Conservation (phyloP, 2,797 vertebrate genomes). For the Amblyraja radiata region DNA sequence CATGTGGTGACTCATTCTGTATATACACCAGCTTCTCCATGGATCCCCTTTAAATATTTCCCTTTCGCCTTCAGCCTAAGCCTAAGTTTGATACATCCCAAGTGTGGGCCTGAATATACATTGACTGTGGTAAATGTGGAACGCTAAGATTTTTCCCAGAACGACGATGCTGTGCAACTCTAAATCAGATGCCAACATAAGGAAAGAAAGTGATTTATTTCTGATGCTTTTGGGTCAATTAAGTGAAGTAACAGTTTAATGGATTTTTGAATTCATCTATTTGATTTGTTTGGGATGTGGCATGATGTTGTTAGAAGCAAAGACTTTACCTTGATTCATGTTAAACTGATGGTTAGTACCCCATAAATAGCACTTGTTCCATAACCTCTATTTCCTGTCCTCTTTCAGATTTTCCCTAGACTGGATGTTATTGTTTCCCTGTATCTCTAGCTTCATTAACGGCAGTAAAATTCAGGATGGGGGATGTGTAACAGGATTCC, state of each 20-base stretch:
- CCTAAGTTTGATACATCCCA: too few relatives aligned
- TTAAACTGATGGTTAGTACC: not conserved
- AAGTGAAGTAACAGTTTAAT: not conserved
- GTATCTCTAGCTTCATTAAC: not conserved
- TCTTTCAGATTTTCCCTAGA: not conserved
- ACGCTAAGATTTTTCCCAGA: not conserved
- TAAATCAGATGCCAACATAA: not conserved
- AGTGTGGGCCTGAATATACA: not conserved
- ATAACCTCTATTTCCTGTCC: constrained; percentile 15
- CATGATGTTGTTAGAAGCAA: not conserved
- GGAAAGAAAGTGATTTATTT: not conserved
- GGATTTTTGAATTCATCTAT: not conserved
- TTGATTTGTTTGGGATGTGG: not conserved
- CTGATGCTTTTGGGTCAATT: not conserved
- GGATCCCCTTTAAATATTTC: too few relatives aligned
- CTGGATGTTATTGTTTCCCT: constrained; percentile 3
- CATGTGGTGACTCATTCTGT: too few relatives aligned
- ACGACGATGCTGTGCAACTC: not conserved
- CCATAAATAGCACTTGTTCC: not conserved
- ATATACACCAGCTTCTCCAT: too few relatives aligned
- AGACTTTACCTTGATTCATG: not conserved
- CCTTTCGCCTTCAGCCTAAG: too few relatives aligned
- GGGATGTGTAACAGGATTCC: constrained; percentile 22
- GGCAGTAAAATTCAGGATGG: constrained; percentile 17
- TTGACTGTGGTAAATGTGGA: not conserved